phyloP scores from a whole-genome alignment of 2,888 invertebrate species.

The Melipona beecheii region DNA sequence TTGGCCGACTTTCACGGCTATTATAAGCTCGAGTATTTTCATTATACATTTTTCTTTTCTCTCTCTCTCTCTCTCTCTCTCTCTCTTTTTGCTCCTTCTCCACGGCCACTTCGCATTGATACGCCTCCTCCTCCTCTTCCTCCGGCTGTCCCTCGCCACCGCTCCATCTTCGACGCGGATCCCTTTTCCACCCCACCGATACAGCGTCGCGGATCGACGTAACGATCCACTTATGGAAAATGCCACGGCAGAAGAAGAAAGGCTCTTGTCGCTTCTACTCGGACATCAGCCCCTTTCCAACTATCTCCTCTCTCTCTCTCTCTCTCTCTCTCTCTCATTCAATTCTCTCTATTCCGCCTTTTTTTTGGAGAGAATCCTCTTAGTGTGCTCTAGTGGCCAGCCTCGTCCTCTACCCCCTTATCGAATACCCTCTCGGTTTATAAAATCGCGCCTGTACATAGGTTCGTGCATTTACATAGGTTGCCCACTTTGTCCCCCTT shows the following conservation, averaged over 20 bases:
- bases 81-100: constrained; percentile 25
- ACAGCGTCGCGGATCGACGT: constrained; percentile 66
- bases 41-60: constrained; percentile 57
- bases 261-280: constrained; percentile 70
- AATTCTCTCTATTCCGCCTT: constrained; percentile 25
- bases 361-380: constrained; percentile 69
- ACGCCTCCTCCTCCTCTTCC: constrained; percentile 29
- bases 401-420: constrained; percentile 32
- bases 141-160: not conserved
- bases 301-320: not conserved
- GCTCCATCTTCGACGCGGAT: constrained; percentile 13
- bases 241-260: constrained; percentile 70
- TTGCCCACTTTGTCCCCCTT: not conserved
- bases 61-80: constrained; percentile 29
- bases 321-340: not conserved
- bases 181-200: constrained; percentile 48
- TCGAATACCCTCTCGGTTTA: constrained; percentile 67
- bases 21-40: constrained; percentile 63
- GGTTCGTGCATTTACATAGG: constrained; percentile 13
- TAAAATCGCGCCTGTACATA: constrained; percentile 64
- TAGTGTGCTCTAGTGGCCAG: constrained; percentile 61
- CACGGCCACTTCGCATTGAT: constrained; percentile 66
- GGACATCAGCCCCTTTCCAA: constrained; percentile 57
- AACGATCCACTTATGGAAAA: constrained; percentile 76
- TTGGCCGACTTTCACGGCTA: constrained; percentile 64